Evolutionary conservation across 2,113 vertebrate genomes (phyloP).

Genomic region (Alosa alosa): DNA sequence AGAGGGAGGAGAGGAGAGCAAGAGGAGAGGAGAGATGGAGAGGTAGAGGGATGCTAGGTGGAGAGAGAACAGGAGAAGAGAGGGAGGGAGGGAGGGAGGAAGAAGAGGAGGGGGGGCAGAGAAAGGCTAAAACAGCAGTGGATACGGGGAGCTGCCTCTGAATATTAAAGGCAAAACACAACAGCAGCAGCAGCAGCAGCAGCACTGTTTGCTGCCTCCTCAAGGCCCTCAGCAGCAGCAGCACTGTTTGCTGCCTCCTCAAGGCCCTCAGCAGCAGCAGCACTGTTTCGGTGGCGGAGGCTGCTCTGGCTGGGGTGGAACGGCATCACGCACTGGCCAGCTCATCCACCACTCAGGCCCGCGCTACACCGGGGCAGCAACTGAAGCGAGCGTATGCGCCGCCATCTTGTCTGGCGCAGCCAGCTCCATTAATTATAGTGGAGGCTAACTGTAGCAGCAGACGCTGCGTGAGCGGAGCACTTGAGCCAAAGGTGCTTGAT

Average conservation of each 20-base stretch:
- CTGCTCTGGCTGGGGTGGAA: neutral
- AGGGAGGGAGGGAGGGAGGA: slow-evolving; percentile 17
- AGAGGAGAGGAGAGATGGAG: neutral
- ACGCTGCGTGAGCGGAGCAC: too few species aligned
- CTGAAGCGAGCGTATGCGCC: too few species aligned
- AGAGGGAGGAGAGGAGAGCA: neutral
- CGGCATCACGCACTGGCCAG: too few species aligned
- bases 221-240: neutral
- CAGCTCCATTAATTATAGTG: too few species aligned
- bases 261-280: neutral
- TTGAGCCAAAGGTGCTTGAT: too few species aligned
- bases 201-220: neutral
- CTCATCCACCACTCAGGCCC: too few species aligned
- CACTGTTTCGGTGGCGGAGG: neutral
- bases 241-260: neutral
- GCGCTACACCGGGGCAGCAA: too few species aligned
- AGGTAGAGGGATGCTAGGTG: neutral
- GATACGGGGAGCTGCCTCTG: slow-evolving; percentile 47
- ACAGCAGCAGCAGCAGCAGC: neutral
- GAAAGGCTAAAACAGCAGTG: slow-evolving; percentile 29
- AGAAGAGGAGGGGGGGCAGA: neutral
- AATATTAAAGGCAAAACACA: slow-evolving; percentile 36
- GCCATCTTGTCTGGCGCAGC: too few species aligned
- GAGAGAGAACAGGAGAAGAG: neutral
- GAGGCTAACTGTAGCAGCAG: too few species aligned